Conservation (phyloP, 2,888 invertebrate genomes). For the Rotaria socialis region DNA sequence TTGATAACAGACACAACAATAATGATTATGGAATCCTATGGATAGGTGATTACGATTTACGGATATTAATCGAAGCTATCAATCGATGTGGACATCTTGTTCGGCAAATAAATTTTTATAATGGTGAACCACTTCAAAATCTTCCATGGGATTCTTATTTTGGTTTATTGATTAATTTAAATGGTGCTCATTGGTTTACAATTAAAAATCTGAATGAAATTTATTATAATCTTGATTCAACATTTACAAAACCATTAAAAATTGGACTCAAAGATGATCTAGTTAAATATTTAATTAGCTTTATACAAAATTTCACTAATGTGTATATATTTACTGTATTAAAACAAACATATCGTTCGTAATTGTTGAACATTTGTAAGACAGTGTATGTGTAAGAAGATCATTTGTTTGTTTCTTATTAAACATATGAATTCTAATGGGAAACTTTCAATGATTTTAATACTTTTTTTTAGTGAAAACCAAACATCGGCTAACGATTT, state of each 20-base stretch:
- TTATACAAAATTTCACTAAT: neutral
- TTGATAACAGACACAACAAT: neutral
- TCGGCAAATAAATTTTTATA: neutral
- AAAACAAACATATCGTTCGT: too few relatives aligned
- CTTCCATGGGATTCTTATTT: slow-evolving; percentile 14
- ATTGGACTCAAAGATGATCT: neutral
- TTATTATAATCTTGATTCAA: slow-evolving; percentile 28
- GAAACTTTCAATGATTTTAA: too few relatives aligned
- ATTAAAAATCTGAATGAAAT: neutral
- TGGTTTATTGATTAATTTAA: slow-evolving; percentile 21
- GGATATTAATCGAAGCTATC: neutral
- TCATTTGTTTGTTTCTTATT: too few relatives aligned
- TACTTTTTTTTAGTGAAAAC: too few relatives aligned
- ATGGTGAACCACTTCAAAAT: neutral
- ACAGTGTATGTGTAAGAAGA: too few relatives aligned
- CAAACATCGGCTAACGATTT: too few relatives aligned
- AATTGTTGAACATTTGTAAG: too few relatives aligned
- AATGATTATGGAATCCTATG: neutral
- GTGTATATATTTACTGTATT: neutral
- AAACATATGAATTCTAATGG: too few relatives aligned
- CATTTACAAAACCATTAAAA: neutral
- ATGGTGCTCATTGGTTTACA: neutral
- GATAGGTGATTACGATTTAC: slow-evolving; percentile 31
- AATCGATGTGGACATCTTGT: neutral
- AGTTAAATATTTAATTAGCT: neutral